Evolutionary conservation across 2,113 vertebrate species (phyloP), one percentile per base, ranked within the genome.

Genomic region (Xyliphius kryptos): DNA sequence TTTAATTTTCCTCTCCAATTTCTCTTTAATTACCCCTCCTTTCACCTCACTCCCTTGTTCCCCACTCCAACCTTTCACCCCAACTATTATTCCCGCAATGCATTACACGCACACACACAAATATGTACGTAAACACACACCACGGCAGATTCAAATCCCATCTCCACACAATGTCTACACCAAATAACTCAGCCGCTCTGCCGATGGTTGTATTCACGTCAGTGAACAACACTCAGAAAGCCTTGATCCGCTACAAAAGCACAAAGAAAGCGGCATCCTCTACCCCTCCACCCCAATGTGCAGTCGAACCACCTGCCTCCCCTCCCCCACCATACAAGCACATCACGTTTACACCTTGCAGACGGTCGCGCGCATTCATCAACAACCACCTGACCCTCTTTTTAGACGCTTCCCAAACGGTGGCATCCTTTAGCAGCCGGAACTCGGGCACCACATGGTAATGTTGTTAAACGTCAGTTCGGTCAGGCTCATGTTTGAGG

Each of bases 281-380:
- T 46, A 46, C 14, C 43, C 26, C 43, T 65, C 40, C 32, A 61
- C 59, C 67, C 40, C 15, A 20, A 59, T 47, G 47, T 74, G 76
- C 74, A 77, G 73, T 57, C 53, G 61, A 60, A 84, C 80, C 83
- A 86, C 83, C 86, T 86, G 86, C 76, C 73, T 57, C 64, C 51
- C 78, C 72, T 74, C 71, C 73, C 77, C 70, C 77, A 80, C 76
- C 69, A 76, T 67, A 43, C 66, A 73, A 63, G 58, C 70, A 63
- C 50, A 60, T 65, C 67, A 77, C 73, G 66, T 61, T 70, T 53
- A 61, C 71, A 59, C 54, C 67, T 65, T 72, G 52, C 66, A 65
- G 22, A 44, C 22, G 46, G 11, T 22, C 38, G 40, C 43, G 10
- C 9, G 49, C 52, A 57, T 51, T 51, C 54, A 60, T 36, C n/a